Conservation (phyloP, 2,113 vertebrate genomes). For the Melozone crissalis region DNA sequence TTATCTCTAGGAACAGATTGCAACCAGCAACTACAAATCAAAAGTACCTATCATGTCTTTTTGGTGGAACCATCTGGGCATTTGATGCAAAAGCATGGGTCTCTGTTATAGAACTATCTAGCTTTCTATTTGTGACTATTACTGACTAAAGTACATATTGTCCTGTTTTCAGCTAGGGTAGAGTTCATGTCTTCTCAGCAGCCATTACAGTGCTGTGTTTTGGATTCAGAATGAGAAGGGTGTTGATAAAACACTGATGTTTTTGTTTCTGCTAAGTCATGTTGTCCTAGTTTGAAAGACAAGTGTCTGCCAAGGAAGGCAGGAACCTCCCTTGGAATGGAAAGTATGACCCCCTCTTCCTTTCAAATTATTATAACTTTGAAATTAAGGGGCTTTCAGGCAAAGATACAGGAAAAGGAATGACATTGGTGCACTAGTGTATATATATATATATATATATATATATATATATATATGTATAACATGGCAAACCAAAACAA, state of each 20-base stretch:
- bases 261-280: background rate
- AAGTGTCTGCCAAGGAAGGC: background rate
- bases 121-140: background rate
- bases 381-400: background rate
- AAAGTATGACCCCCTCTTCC: background rate
- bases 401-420: too few species aligned
- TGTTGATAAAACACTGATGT: background rate
- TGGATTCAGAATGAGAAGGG: background rate
- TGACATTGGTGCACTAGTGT: background rate
- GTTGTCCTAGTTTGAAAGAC: background rate
- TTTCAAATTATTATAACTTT: background rate
- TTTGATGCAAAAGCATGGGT: background rate
- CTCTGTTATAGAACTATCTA: background rate
- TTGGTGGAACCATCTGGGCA: background rate
- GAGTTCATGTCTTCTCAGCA: background rate
- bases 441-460: too few species aligned
- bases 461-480: background rate
- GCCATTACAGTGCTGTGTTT: background rate
- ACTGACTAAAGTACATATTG: background rate
- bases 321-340: background rate
- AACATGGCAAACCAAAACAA: background rate
- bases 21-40: background rate
- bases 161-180: background rate
- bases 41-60: background rate
- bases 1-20: background rate